These are phyloP conservation scores for Xenopus borealis DNA, from an alignment of 2,113 vertebrate genomes.

Conservation along the genomic window DNA sequence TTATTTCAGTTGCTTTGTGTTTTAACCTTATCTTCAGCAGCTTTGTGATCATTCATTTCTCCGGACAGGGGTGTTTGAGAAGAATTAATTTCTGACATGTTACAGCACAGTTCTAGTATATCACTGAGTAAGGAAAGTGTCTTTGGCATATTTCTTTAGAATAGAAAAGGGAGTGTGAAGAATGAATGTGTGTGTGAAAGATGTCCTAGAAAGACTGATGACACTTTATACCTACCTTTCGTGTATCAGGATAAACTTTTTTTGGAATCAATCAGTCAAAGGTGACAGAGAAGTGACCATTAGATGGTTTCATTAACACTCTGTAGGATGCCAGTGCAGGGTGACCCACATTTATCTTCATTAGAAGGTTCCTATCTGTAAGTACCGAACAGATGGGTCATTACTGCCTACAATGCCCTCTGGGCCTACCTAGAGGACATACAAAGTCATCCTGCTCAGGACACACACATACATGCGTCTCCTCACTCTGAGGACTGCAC, in stretches of 20 bases:
- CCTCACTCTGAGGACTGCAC: conserved; percentile 40
- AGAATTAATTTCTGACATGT: conserved; percentile 44
- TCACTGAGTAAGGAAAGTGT: conserved; percentile 40
- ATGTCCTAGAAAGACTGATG: conserved; percentile 58
- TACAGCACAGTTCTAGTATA: conserved; percentile 47
- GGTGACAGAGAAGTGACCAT: conserved; percentile 72
- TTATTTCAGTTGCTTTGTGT: conserved; percentile 41
- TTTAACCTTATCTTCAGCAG: conserved; percentile 41
- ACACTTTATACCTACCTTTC: conserved; percentile 57
- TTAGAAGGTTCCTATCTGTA: conserved; percentile 73
- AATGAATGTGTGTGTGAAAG: conserved; percentile 35
- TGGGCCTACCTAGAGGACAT: conserved; percentile 70
- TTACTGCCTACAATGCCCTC: conserved; percentile 69
- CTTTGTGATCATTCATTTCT: conserved; percentile 45
- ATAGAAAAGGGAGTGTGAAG: conserved; percentile 48
- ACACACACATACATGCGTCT: conserved; percentile 48
- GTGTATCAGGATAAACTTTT: conserved; percentile 67
- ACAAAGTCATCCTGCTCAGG: conserved; percentile 60
- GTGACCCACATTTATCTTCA: conserved; percentile 80
- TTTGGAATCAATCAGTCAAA: conserved; percentile 69
- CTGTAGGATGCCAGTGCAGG: conserved; percentile 62
- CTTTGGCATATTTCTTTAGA: conserved; percentile 39
- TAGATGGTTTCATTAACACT: conserved; percentile 77
- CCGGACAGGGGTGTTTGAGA: conserved; percentile 38
- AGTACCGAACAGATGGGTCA: conserved; percentile 77